A percentile compares a stretch with the other conserved stretches of the same genome.
phyloP scores from a whole-genome alignment of 1,140 invertebrate genomes.

The Hermatobates lingyangjiaoensis region DNA sequence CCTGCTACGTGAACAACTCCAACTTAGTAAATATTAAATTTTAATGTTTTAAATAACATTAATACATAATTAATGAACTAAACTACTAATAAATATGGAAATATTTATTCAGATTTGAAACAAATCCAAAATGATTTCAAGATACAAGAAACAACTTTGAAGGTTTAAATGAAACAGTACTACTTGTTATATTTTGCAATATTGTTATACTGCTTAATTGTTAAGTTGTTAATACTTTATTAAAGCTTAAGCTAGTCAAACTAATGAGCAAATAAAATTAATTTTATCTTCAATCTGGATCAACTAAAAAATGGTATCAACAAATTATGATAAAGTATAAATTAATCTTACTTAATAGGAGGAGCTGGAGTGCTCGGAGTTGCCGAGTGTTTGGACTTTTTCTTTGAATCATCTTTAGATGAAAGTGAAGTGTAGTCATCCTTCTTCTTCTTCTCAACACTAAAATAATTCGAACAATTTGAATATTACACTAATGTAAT shows the following conservation, averaged over 20 bases:
- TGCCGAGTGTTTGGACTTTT: constrained; percentile 44
- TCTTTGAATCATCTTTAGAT: constrained; percentile 49
- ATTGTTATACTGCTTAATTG: background rate
- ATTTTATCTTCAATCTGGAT: background rate
- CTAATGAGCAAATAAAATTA: background rate
- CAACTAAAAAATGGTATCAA: too few species aligned
- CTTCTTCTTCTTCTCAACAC: constrained; percentile 64
- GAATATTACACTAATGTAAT: background rate
- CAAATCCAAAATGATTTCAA: too few species aligned
- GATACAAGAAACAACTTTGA: too few species aligned
- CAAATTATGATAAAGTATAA: background rate
- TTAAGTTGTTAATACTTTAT: background rate
- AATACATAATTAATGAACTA: too few species aligned
- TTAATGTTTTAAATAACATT: too few species aligned
- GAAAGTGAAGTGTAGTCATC: constrained; percentile 30
- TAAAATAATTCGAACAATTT: constrained; percentile 23
- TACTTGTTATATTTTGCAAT: background rate
- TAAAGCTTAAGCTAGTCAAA: background rate
- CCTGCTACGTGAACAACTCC: too few species aligned
- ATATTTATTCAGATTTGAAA: too few species aligned
- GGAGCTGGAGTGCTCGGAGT: constrained; percentile 31
- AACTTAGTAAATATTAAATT: too few species aligned
- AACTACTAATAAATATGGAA: too few species aligned
- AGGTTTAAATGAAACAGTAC: background rate
- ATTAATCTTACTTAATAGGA: constrained; percentile 36